Percentiles rank a stretch among this genome's conserved stretches.
Conservation (phyloP, 2,888 invertebrate genomes). For the Esperia sulphurella region DNA sequence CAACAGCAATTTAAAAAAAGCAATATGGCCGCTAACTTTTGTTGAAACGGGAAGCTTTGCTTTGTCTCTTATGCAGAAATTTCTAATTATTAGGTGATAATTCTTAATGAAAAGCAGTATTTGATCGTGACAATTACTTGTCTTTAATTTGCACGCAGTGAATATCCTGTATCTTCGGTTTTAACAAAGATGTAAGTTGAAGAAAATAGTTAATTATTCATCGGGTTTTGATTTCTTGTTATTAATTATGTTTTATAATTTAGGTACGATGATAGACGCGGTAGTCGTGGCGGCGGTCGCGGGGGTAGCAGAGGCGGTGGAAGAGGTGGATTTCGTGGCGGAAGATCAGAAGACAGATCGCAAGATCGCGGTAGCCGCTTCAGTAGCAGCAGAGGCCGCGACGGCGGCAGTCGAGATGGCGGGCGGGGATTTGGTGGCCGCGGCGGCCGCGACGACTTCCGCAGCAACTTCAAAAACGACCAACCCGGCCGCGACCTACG, state of each 20-base stretch:
- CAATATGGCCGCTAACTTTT: conserved; percentile 37
- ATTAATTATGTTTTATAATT: conserved; percentile 10
- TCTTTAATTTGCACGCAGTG: neutral
- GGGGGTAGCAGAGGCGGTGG: conserved; percentile 58
- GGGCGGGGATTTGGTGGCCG: conserved; percentile 52
- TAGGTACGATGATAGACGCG: conserved; percentile 78
- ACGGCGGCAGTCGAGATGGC: conserved; percentile 48
- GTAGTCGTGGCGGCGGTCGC: conserved; percentile 54
- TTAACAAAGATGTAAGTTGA: neutral
- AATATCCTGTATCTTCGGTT: neutral
- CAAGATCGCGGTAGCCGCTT: conserved; percentile 59
- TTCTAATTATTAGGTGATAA: conserved; percentile 2
- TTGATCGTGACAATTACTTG: neutral
- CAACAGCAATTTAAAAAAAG: conserved; percentile 2
- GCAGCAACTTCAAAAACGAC: conserved; percentile 75
- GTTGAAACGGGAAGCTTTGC: conserved; percentile 12
- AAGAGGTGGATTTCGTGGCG: conserved; percentile 36
- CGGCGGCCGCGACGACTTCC: conserved; percentile 59
- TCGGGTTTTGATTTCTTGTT: neutral
- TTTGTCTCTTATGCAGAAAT: neutral
- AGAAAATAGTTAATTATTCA: neutral
- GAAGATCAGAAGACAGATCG: conserved; percentile 63
- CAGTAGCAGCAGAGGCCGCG: conserved; percentile 37
- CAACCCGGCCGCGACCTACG: conserved; percentile 89
- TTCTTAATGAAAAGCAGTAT: neutral